Evolutionary conservation across 2,113 vertebrate species (phyloP).

Genomic region (Nothobranchius kuhntae): DNA sequence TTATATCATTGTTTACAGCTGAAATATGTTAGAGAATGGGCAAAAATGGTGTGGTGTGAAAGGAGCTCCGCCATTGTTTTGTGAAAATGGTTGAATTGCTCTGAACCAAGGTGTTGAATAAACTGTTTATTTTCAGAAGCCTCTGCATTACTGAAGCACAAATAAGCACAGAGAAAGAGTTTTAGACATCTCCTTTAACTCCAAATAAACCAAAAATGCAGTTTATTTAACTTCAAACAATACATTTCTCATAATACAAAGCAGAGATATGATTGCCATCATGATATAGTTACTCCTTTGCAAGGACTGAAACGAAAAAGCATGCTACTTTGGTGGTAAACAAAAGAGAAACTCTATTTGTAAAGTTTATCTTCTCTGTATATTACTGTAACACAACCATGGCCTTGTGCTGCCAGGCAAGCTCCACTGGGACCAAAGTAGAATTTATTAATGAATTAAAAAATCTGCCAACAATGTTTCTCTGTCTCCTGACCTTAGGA

Average conservation of each 20-base stretch:
- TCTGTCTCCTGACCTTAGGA: slow-evolving; percentile 56
- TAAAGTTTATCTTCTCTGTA: slow-evolving; percentile 10
- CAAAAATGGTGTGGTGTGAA: too few species aligned
- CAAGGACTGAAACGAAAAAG: slow-evolving; percentile 22
- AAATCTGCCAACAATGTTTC: slow-evolving; percentile 57
- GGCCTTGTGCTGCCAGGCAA: slow-evolving; percentile 38
- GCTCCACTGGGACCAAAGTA: slow-evolving; percentile 44
- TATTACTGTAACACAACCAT: slow-evolving; percentile 39
- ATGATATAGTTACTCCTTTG: slow-evolving; percentile 2
- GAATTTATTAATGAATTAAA: slow-evolving; percentile 65
- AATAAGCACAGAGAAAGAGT: too few species aligned
- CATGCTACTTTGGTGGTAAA: slow-evolving; percentile 16
- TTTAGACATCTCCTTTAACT: too few species aligned
- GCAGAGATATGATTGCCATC: neutral
- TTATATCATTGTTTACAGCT: too few species aligned
- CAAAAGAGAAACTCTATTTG: slow-evolving; percentile 14
- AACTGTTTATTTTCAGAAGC: too few species aligned
- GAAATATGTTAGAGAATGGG: too few species aligned
- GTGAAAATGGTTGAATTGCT: too few species aligned
- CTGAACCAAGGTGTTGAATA: too few species aligned
- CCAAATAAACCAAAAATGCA: too few species aligned
- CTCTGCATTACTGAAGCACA: too few species aligned
- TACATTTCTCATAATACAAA: neutral
- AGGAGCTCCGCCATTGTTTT: too few species aligned
- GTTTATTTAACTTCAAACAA: too few species aligned